Conservation (phyloP, 2,797 vertebrate genomes). For the Tinamus major region DNA sequence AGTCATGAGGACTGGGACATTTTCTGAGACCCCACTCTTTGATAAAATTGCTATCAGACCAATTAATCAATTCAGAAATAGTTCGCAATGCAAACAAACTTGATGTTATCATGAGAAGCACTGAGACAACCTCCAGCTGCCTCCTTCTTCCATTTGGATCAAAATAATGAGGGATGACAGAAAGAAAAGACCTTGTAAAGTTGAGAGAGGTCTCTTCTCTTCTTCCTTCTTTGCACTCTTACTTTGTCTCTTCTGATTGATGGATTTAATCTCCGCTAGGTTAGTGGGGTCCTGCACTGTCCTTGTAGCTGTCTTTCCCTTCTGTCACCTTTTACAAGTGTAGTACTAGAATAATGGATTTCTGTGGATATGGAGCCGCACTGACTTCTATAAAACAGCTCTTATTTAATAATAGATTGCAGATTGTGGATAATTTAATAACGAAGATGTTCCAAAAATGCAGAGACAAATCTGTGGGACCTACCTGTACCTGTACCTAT, state of each 20-base stretch:
- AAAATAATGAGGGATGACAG: background rate
- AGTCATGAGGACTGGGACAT: background rate
- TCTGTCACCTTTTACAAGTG: slow-evolving; percentile 61
- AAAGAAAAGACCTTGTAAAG: background rate
- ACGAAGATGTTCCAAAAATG: background rate
- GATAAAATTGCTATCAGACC: background rate
- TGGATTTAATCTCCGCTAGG: slow-evolving; percentile 49
- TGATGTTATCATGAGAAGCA: background rate
- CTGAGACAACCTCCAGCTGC: background rate
- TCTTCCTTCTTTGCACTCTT: background rate
- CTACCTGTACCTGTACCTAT: background rate
- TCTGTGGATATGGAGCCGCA: slow-evolving; percentile 10
- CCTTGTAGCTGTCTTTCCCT: slow-evolving; percentile 44
- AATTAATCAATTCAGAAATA: background rate
- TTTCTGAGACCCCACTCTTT: background rate
- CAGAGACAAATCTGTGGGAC: background rate
- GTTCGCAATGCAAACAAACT: background rate
- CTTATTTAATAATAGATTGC: slow-evolving; percentile 47
- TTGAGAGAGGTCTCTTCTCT: background rate
- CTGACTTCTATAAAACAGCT: slow-evolving; percentile 12
- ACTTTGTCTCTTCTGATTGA: slow-evolving; percentile 47
- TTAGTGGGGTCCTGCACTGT: slow-evolving; percentile 31
- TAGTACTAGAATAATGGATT: background rate
- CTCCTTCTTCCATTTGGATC: background rate
- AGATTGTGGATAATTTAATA: slow-evolving; percentile 47